Conservation (phyloP, 2,888 invertebrate species). For the Pristionchus entomophagus region DNA sequence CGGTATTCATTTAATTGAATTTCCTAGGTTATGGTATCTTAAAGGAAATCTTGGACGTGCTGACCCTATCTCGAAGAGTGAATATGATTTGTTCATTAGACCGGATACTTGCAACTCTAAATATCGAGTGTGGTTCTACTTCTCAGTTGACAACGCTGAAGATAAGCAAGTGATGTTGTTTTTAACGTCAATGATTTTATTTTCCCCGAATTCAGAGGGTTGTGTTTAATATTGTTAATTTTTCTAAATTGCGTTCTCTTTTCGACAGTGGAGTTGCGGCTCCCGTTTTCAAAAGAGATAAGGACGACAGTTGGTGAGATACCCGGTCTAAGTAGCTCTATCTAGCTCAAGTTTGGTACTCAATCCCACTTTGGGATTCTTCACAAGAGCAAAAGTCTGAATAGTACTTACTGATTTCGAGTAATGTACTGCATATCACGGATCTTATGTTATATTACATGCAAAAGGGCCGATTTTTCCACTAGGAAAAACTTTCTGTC, state of each 20-base stretch:
- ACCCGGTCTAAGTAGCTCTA: neutral
- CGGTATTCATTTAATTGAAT: conserved; percentile 72
- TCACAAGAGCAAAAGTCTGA: too few relatives aligned
- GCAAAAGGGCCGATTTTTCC: too few relatives aligned
- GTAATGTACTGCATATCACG: too few relatives aligned
- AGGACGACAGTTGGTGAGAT: conserved; percentile 89
- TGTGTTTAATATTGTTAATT: conserved; percentile 95
- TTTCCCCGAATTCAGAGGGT: conserved; percentile 83
- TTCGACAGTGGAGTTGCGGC: conserved; percentile 90
- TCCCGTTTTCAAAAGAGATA: conserved; percentile 88
- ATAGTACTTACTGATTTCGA: too few relatives aligned
- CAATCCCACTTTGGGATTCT: too few relatives aligned
- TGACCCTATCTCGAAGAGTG: conserved; percentile 77
- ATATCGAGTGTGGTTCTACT: conserved; percentile 96
- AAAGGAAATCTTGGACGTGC: conserved; percentile 69
- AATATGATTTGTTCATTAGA: conserved; percentile 94
- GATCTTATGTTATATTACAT: too few relatives aligned
- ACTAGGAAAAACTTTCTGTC: too few relatives aligned
- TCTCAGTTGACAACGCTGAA: conserved; percentile 82
- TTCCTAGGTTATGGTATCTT: neutral
- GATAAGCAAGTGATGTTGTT: conserved; percentile 59
- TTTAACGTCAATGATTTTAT: neutral
- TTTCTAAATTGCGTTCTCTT: conserved; percentile 91
- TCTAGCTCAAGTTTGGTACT: too few relatives aligned
- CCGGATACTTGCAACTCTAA: conserved; percentile 96